phyloP scores from a whole-genome alignment of 2,888 invertebrate species.

The Sphaeridia pumilis region DNA sequence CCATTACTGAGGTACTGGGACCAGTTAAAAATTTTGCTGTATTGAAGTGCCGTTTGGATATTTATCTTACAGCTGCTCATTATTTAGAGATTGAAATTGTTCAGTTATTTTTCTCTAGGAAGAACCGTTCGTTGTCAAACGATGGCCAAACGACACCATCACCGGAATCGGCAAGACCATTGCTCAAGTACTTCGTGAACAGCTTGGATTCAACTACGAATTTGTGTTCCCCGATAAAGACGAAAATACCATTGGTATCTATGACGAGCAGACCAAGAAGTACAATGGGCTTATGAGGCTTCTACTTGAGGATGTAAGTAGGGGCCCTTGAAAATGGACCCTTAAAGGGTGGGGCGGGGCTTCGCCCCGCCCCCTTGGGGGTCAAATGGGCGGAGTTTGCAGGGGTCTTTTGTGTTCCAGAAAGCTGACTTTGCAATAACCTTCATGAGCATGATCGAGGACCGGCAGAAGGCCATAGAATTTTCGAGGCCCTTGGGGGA shows the following conservation, averaged over 20 bases:
- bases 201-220: conserved; percentile 62
- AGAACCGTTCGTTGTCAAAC: conserved; percentile 26
- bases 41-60: too few relatives aligned
- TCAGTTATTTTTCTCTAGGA: conserved; percentile 21
- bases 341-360: too few relatives aligned
- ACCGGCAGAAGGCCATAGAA: conserved; percentile 46
- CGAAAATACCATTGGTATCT: conserved; percentile 51
- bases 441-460: conserved; percentile 57
- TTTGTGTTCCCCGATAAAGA: conserved; percentile 52
- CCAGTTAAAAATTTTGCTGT: too few relatives aligned
- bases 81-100: too few relatives aligned
- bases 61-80: too few relatives aligned
- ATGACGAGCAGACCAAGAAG: conserved; percentile 18
- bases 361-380: too few relatives aligned
- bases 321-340: too few relatives aligned
- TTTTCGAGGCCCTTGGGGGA: conserved; percentile 59
- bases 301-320: conserved; percentile 48
- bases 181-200: conserved; percentile 53
- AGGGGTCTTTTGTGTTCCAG: too few relatives aligned
- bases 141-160: conserved; percentile 16
- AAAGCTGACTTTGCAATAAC: conserved; percentile 66
- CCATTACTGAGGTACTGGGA: too few relatives aligned
- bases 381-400: too few relatives aligned
- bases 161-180: conserved; percentile 61
- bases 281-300: conserved; percentile 53